These are phyloP conservation scores for Pangasius macronema DNA, from an alignment of 2,797 vertebrate genomes.

Conservation along the genomic window DNA sequence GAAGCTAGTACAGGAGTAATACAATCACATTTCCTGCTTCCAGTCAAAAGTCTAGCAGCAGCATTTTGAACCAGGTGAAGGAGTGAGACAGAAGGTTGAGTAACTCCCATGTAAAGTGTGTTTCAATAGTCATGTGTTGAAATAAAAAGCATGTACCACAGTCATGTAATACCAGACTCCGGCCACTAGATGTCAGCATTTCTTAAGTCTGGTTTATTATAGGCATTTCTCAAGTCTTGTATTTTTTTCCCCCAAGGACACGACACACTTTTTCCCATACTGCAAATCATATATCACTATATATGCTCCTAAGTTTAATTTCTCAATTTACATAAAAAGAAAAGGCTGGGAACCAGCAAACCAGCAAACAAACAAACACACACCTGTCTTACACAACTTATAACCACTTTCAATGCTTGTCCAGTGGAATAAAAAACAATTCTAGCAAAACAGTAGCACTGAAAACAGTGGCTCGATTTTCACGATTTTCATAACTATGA, in stretches of 20 bases:
- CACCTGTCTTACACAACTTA: background rate
- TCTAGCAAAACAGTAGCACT: background rate
- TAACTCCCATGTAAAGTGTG: too few relatives aligned
- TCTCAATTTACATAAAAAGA: background rate
- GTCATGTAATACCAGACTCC: background rate
- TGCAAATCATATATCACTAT: background rate
- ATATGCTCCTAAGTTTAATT: background rate
- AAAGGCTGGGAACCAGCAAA: background rate
- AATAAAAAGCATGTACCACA: too few relatives aligned
- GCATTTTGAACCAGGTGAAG: too few relatives aligned
- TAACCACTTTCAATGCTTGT: background rate
- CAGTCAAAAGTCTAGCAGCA: too few relatives aligned
- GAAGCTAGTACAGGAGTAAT: too few relatives aligned
- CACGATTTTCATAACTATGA: background rate
- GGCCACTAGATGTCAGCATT: conserved; percentile 65
- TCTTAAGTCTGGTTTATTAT: background rate
- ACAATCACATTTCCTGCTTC: too few relatives aligned
- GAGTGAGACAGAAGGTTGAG: too few relatives aligned
- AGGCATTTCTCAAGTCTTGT: background rate
- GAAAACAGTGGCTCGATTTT: background rate
- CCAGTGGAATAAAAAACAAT: background rate
- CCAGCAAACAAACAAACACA: background rate
- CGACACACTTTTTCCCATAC: background rate
- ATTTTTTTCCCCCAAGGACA: too few relatives aligned
- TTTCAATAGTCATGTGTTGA: too few relatives aligned